These are phyloP conservation scores for Papilio elwesi DNA, from an alignment of 2,888 invertebrate species.

Conservation along the genomic window DNA sequence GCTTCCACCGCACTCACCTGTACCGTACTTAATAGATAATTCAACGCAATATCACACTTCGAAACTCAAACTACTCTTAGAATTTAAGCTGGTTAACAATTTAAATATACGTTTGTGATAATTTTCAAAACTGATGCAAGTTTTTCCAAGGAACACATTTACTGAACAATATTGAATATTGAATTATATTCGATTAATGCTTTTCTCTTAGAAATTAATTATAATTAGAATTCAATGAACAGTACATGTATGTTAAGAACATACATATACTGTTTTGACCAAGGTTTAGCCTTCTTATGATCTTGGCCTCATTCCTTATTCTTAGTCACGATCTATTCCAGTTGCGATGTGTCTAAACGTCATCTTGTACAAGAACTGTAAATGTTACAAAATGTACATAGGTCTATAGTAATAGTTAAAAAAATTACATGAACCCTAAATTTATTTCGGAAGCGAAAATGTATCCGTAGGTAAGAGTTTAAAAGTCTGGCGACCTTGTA, in stretches of 20 bases:
- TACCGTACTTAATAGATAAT: background rate
- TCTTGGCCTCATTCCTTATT: constrained; percentile 36
- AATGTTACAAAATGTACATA: too few species aligned
- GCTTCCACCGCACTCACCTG: constrained; percentile 28
- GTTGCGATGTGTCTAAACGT: background rate
- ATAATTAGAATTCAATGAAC: too few species aligned
- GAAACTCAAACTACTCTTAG: too few species aligned
- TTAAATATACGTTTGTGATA: background rate
- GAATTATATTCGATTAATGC: background rate
- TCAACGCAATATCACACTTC: background rate
- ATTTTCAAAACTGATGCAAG: too few species aligned
- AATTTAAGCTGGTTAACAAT: background rate
- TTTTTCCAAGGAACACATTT: too few species aligned
- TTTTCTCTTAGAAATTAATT: too few species aligned
- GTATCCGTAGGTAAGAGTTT: too few species aligned
- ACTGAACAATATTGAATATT: background rate
- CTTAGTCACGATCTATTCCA: constrained; percentile 13
- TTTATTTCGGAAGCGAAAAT: too few species aligned
- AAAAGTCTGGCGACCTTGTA: too few species aligned
- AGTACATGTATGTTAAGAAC: too few species aligned
- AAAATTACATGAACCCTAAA: too few species aligned
- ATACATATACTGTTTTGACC: background rate
- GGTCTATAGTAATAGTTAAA: too few species aligned
- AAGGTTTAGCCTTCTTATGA: constrained; percentile 19
- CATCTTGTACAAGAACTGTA: background rate